A percentile compares a stretch with the other conserved stretches of the same genome.
phyloP scores from a whole-genome alignment of 2,888 invertebrate genomes.

The Cosmopolites sordidus region DNA sequence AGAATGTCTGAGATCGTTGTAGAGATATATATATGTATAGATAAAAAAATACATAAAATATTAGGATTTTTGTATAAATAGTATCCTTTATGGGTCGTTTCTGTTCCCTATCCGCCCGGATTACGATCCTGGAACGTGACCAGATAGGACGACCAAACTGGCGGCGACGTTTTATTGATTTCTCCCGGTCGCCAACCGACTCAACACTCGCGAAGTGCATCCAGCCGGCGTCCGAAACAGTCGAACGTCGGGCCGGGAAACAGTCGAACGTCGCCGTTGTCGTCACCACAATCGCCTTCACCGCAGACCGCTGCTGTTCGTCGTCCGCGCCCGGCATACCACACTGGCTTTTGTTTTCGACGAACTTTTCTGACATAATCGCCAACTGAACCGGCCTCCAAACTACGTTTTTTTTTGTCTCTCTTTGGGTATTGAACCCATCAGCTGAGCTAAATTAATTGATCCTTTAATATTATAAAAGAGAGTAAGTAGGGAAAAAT shows the following conservation, averaged over 20 bases:
- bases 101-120: conserved; percentile 11
- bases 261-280: conserved; percentile 6
- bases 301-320: conserved; percentile 4
- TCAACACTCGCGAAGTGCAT: conserved; percentile 20
- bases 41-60: no score
- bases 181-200: conserved; percentile 14
- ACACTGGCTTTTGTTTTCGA: conserved; percentile 18
- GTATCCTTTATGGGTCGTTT: no score
- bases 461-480: no score
- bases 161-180: conserved; percentile 27
- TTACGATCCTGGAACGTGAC: conserved; percentile 16
- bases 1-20: no score
- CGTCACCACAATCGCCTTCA: no score
- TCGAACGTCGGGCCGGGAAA: conserved; percentile 14
- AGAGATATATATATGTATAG: no score
- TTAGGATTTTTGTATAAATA: no score
- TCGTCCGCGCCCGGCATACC: conserved; percentile 17
- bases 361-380: background rate
- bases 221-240: conserved; percentile 13
- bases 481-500: no score
- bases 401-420: no score
- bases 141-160: conserved; percentile 17
- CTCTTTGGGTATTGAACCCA: no score
- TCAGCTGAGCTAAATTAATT: no score
- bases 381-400: background rate